These are phyloP conservation scores for Geodia barretti DNA, from an alignment of 37 sponge, comb jelly and placozoan species.

Conservation along the genomic window DNA sequence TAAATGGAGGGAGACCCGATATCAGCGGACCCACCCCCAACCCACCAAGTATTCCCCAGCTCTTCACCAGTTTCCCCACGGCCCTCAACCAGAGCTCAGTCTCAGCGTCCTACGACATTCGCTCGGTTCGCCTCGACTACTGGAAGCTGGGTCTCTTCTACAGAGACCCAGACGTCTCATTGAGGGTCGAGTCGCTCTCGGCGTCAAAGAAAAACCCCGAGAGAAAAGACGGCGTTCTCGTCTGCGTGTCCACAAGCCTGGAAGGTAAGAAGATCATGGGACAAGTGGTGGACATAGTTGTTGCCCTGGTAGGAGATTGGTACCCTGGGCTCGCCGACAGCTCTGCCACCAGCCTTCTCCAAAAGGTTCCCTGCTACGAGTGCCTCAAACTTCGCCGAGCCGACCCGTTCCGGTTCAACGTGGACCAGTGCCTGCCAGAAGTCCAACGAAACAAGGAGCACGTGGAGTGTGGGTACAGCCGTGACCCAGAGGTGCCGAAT, in stretches of 20 bases:
- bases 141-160: constrained; percentile 73
- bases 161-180: constrained; percentile 38
- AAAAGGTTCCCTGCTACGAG: constrained; percentile 68
- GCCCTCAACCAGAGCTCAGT: not conserved
- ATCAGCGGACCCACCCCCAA: not conserved
- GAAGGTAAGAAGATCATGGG: constrained; percentile 72
- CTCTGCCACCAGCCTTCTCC: constrained; percentile 23
- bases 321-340: constrained; percentile 74
- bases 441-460: constrained; percentile 31
- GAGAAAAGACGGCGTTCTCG: constrained; percentile 63
- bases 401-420: constrained; percentile 51
- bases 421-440: constrained; percentile 29
- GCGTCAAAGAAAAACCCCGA: constrained; percentile 14
- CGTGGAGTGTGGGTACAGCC: constrained; percentile 52
- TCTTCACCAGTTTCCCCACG: not conserved
- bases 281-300: constrained; percentile 70
- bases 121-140: constrained; percentile 42
- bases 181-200: constrained; percentile 60
- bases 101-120: not conserved
- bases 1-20: not conserved
- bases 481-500: constrained; percentile 10
- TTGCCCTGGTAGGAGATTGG: constrained; percentile 76
- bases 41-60: not conserved
- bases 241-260: constrained; percentile 40
- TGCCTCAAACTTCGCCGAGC: constrained; percentile 38